Evolutionary conservation across 1,140 invertebrate genomes (phyloP).

Genomic region (Bombus turneri): DNA sequence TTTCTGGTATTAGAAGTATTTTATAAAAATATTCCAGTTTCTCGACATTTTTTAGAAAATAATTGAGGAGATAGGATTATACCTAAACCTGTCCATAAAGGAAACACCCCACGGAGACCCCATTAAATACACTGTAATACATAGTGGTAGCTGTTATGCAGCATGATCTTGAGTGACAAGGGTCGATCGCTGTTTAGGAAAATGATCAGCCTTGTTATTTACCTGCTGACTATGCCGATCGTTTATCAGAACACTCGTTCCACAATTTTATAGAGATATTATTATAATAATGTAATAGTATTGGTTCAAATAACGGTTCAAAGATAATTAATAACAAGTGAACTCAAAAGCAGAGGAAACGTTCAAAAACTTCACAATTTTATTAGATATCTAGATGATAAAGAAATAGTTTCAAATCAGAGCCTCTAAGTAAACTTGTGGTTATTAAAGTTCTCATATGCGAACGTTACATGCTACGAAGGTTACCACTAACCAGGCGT

Average conservation of each 20-base stretch:
- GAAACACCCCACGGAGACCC: background rate
- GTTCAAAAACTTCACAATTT: background rate
- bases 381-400: background rate
- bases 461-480: background rate
- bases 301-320: background rate
- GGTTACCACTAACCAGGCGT: background rate
- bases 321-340: background rate
- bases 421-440: background rate
- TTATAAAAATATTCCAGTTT: background rate
- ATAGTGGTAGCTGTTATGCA: background rate
- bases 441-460: constrained; percentile 15
- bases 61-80: background rate
- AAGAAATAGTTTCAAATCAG: background rate
- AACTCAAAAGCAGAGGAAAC: background rate
- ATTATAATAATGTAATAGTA: background rate
- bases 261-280: background rate
- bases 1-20: background rate
- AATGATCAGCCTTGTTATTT: constrained; percentile 50
- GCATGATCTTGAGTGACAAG: constrained; percentile 45
- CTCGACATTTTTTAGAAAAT: background rate
- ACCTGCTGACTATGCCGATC: background rate
- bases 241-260: constrained; percentile 1
- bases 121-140: constrained; percentile 2
- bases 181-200: constrained; percentile 45
- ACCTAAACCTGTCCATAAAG: background rate